Evolutionary conservation across 2,113 vertebrate genomes (phyloP), one percentile per base, ranked within the genome.

Genomic region (Saccopteryx bilineata): DNA sequence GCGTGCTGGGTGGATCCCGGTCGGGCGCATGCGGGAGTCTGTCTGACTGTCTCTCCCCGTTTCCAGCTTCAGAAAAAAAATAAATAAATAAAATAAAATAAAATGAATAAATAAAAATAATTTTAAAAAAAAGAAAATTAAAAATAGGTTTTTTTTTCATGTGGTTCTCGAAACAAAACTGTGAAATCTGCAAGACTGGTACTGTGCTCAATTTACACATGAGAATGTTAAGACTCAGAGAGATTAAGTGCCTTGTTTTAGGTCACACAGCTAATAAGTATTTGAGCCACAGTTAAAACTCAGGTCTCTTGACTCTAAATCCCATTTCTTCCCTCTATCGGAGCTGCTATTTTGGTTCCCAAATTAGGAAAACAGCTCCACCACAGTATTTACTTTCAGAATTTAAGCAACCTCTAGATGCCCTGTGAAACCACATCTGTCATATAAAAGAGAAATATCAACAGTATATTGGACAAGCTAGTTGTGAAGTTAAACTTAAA

Each of bases 391-490:
- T 94, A 80, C 95, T 96, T 97, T 95, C 46, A 93, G 91, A 96
- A 92, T 96, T 94, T 92, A 93, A 94, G 72, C 92, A 96, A 90
- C 92, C 81, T 92, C 81, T 90, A 74, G 71, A 85, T 96, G 92
- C 78, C 87, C 94, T 95, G 68, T 88, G 92, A 97, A 97, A 96
- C 90, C 94, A 92, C 81, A 97, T 92, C 95, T 94, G 92, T 92
- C 87, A 81, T 74, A 93, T 88, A 80, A 94, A 83, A 93, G 87
- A 95, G 52, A 97, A 92, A 96, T 93, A 96, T 87, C 88, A 93
- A 92, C 76, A 94, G 90, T 82, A 76, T 84, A 76, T 96, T 95
- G 88, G 96, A 93, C 96, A 92, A 95, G 72, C 88, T 85, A 75
- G 66, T 79, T 78, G 61, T 74, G 78, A 97, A 96, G 72, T 95